A percentile compares a stretch with the other conserved stretches of the same genome.
These are phyloP conservation scores for Gerris lacustris DNA, from an alignment of 2,888 invertebrate genomes.

Conservation along the genomic window DNA sequence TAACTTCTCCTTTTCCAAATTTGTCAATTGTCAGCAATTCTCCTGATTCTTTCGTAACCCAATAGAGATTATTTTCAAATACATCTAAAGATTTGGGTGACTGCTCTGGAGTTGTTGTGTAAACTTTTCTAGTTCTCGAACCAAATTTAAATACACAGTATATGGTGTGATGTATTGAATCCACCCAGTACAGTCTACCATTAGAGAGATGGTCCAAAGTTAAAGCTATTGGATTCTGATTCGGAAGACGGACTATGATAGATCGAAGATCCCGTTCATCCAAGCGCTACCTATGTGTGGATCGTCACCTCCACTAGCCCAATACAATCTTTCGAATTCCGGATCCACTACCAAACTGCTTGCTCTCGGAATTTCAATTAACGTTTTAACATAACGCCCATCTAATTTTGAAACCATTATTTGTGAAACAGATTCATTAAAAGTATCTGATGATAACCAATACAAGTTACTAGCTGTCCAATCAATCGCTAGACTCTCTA, in stretches of 20 bases:
- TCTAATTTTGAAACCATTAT: neutral
- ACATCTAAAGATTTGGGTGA: neutral
- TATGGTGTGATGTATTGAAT: neutral
- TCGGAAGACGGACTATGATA: neutral
- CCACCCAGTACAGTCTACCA: neutral
- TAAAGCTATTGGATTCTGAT: neutral
- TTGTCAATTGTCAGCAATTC: neutral
- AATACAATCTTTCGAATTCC: neutral
- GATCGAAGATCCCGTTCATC: neutral
- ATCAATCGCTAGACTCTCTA: neutral
- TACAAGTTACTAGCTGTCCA: neutral
- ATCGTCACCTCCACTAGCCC: neutral
- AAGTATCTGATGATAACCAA: neutral
- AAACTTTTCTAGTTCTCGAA: no score
- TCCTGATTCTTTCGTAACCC: neutral
- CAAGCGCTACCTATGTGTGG: neutral
- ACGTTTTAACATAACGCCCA: neutral
- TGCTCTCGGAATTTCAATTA: neutral
- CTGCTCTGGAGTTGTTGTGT: no score
- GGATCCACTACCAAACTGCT: neutral
- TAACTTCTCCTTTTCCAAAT: neutral
- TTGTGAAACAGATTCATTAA: neutral
- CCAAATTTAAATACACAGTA: neutral
- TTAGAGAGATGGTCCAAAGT: neutral
- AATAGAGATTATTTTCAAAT: neutral